phyloP scores from a whole-genome alignment of 2,113 vertebrate species.

The Miniopterus natalensis region DNA sequence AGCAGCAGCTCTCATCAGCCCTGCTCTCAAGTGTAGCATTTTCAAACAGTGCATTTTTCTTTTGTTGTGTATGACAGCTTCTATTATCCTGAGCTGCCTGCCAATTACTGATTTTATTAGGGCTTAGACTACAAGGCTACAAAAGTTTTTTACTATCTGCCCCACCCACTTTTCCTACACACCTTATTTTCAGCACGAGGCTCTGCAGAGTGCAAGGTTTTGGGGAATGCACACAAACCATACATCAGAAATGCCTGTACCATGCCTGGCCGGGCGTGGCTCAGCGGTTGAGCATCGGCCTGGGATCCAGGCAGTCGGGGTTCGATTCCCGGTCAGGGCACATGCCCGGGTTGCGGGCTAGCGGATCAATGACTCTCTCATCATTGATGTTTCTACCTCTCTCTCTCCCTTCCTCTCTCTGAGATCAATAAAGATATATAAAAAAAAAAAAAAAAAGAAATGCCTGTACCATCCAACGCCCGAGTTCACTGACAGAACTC shows the following conservation, averaged over 20 bases:
- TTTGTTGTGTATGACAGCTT: not conserved
- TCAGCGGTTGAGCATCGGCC: too few relatives aligned
- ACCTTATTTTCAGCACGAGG: not conserved
- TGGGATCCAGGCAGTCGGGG: too few relatives aligned
- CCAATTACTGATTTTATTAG: not conserved
- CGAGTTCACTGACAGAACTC: not conserved
- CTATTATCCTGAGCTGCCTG: not conserved
- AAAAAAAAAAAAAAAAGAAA: not conserved
- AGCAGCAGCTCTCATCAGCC: not conserved
- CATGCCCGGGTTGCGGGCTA: too few relatives aligned
- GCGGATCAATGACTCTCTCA: too few relatives aligned
- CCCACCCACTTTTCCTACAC: not conserved
- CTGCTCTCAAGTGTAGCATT: not conserved
- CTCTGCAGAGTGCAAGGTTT: not conserved
- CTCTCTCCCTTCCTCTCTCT: too few relatives aligned
- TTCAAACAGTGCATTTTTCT: not conserved
- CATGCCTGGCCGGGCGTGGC: too few relatives aligned
- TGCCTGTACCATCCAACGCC: not conserved
- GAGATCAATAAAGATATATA: too few relatives aligned
- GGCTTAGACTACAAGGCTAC: not conserved
- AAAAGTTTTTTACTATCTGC: conserved; percentile 35
- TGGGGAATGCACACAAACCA: not conserved
- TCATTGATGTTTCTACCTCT: too few relatives aligned
- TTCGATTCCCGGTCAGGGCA: too few relatives aligned
- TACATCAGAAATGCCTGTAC: not conserved